phyloP scores from a whole-genome alignment of 1,140 invertebrate genomes.

The Leptinotarsa lineolata region DNA sequence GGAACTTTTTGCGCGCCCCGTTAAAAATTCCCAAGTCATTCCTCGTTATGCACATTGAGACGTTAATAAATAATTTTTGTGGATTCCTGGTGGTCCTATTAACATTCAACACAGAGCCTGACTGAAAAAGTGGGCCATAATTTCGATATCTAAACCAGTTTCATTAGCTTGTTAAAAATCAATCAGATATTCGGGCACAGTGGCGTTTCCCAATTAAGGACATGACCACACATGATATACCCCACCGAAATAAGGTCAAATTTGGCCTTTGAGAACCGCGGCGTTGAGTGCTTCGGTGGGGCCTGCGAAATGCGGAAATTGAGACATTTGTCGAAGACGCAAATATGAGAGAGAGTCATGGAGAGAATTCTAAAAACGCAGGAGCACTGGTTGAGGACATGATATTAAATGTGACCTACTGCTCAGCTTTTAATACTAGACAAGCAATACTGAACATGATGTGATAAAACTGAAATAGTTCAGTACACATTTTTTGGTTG shows the following conservation, averaged over 20 bases:
- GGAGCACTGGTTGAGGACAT: too few relatives aligned
- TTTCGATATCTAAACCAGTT: slow-evolving; percentile 50
- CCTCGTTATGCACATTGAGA: background rate
- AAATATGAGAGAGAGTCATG: too few relatives aligned
- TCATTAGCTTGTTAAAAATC: slow-evolving; percentile 49
- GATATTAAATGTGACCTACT: too few relatives aligned
- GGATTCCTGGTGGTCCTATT: slow-evolving; percentile 43
- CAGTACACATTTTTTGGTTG: too few relatives aligned
- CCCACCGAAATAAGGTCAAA: slow-evolving; percentile 5
- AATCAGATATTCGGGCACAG: slow-evolving; percentile 35
- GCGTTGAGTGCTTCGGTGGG: too few relatives aligned
- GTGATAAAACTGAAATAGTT: too few relatives aligned
- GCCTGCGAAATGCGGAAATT: too few relatives aligned
- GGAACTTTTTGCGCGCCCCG: background rate
- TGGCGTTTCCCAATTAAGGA: slow-evolving; percentile 13
- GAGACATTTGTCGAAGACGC: too few relatives aligned
- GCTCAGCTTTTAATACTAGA: too few relatives aligned
- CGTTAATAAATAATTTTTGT: slow-evolving; percentile 29
- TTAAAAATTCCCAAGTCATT: slow-evolving; percentile 1
- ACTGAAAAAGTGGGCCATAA: slow-evolving; percentile 51
- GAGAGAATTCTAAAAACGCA: too few relatives aligned
- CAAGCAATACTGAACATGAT: too few relatives aligned
- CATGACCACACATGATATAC: background rate
- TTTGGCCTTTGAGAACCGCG: background rate
- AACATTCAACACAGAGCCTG: slow-evolving; percentile 37